A percentile compares a stretch with the other conserved stretches of the same genome.
Conservation (phyloP, 2,113 vertebrate genomes). For the Heterotis niloticus region DNA sequence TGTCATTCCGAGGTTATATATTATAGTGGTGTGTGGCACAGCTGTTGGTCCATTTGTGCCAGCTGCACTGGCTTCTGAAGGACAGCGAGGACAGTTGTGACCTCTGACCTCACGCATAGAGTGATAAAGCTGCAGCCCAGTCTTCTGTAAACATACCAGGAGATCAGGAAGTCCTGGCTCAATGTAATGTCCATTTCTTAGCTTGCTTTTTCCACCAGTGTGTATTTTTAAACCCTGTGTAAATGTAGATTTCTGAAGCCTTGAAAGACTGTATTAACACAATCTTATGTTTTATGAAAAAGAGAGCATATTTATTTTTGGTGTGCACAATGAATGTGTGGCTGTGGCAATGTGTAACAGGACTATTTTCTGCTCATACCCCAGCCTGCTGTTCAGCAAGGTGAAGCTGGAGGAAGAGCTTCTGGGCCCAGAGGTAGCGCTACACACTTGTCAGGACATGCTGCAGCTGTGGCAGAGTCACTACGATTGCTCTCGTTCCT, state of each 20-base stretch:
- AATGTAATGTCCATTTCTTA: neutral
- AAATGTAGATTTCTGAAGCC: too few species aligned
- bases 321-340: neutral
- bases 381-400: slow-evolving; percentile 91
- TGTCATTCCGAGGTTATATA: neutral
- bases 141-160: neutral
- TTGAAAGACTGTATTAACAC: too few species aligned
- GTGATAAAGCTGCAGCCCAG: neutral
- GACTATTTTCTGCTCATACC: slow-evolving; percentile 23
- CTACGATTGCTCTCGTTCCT: slow-evolving; percentile 74
- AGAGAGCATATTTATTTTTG: too few species aligned
- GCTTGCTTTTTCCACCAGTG: neutral
- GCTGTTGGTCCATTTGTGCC: neutral
- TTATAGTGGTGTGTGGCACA: neutral
- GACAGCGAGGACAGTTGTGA: neutral
- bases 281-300: neutral
- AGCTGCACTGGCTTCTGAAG: neutral
- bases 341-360: neutral
- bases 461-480: slow-evolving; percentile 81
- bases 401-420: slow-evolving; percentile 83
- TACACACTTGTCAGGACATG: slow-evolving; percentile 88
- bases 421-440: slow-evolving; percentile 78
- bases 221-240: neutral
- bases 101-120: slow-evolving; percentile 10
- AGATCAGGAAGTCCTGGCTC: neutral